phyloP scores from a whole-genome alignment of 2,888 invertebrate species.

The Trimorus sp. region DNA sequence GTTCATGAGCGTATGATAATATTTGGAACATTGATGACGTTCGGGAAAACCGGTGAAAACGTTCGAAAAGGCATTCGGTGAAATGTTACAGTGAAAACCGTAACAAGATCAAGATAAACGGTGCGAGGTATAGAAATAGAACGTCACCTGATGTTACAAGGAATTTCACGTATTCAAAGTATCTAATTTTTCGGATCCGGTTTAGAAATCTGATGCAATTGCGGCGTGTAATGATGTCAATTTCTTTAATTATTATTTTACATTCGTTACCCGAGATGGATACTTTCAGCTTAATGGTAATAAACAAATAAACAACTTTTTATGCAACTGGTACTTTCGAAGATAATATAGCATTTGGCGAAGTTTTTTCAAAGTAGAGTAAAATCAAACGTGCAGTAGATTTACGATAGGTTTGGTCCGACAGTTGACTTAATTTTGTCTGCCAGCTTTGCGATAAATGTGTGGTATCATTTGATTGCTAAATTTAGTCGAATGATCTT shows the following conservation, averaged over 20 bases:
- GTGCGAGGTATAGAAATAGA: constrained; percentile 35
- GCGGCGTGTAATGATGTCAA: too few relatives aligned
- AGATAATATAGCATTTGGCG: too few relatives aligned
- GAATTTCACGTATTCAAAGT: constrained; percentile 40
- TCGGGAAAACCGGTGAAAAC: constrained; percentile 42
- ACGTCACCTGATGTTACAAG: constrained; percentile 43
- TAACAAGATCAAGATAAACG: constrained; percentile 35
- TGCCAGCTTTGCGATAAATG: constrained; percentile 18
- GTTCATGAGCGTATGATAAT: constrained; percentile 28
- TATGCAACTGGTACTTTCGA: too few relatives aligned
- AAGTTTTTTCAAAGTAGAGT: background rate
- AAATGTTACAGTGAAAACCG: constrained; percentile 47
- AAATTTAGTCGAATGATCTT: constrained; percentile 12
- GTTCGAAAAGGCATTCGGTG: constrained; percentile 44
- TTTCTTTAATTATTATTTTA: too few relatives aligned
- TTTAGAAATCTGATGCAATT: too few relatives aligned
- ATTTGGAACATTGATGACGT: constrained; percentile 43
- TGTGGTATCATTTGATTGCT: background rate
- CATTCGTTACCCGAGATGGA: too few relatives aligned
- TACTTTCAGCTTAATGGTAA: too few relatives aligned
- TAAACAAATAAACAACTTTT: too few relatives aligned
- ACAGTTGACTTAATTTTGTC: constrained; percentile 25
- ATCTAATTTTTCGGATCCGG: constrained; percentile 2
- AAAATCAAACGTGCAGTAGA: constrained; percentile 36
- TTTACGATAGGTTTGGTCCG: constrained; percentile 52